Evolutionary conservation across 2,797 vertebrate genomes (phyloP), one percentile per base, ranked within the genome.

Genomic region (Bufotes viridis): DNA sequence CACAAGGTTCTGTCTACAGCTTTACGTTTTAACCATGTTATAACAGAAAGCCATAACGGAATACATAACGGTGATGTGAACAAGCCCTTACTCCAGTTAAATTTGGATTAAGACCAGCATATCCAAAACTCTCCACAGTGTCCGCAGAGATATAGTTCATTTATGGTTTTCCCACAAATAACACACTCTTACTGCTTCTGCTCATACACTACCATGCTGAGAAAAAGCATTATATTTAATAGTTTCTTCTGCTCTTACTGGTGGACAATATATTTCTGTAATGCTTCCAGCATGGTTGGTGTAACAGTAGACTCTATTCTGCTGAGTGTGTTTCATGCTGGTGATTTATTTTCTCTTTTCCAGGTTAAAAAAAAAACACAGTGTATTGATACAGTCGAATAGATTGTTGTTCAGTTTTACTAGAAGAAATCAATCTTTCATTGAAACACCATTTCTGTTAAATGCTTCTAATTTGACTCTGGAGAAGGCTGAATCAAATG

Each of bases 161-260:
- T 91, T 91, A 10, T 85, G 51, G 91, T 87, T 85, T 89, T 60
- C 49, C 42, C 26, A 91, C 63, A 90, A 91, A 92, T 81, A 9
- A 89, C 49, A 90, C 89, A 90, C 92, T 92, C 94, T 95, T 94
- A 91, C 88, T 90, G 51, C 51, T 88, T 92, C 94, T 95, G 93
- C 92, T 92, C 91, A 91, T 90, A 91, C 91, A 94, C 92, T 90
- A 93, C 91, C 94, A 94, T 91, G 3, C 93, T 78, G 92, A 94
- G 94, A 94, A 93, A 93, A 93, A 87, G 90, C 53, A 79, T 79
- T 58, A 17, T 12, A 55, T 58, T 57, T 57, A 14, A 79, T 90
- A 90, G 88, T 90, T 90, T 91, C 3, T 82, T 82, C 6, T 69
- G 18, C 29, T 69, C 11, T 70, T 53, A 7, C 22, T 17, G 20